phyloP scores from a whole-genome alignment of 2,113 vertebrate genomes.

The Steatornis caripensis region DNA sequence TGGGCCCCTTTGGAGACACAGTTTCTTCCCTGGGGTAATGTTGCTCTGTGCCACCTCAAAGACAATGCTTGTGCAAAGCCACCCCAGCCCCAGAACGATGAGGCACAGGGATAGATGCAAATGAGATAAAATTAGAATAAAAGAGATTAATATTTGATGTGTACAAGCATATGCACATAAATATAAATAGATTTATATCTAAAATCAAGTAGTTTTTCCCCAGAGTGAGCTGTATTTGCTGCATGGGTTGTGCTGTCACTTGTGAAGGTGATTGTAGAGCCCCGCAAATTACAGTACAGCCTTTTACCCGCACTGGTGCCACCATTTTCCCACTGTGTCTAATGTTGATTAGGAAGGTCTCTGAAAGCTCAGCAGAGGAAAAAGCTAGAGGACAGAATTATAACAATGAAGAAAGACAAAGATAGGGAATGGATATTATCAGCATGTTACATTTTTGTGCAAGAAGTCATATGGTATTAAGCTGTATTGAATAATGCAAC shows the following conservation, averaged over 20 bases:
- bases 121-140: constrained; percentile 40
- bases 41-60: not conserved
- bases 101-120: constrained; percentile 1
- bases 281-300: constrained; percentile 9
- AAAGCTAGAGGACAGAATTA: constrained; percentile 11
- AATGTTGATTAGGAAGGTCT: constrained; percentile 44
- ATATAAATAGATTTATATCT: constrained; percentile 59
- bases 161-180: constrained; percentile 50
- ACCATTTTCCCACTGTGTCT: not conserved
- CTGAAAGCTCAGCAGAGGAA: constrained; percentile 54
- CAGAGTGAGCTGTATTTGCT: constrained; percentile 41
- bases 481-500: not conserved
- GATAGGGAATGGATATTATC: not conserved
- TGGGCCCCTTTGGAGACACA: not conserved
- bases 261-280: constrained; percentile 26
- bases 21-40: not conserved
- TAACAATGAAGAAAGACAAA: constrained; percentile 29
- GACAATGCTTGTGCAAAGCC: not conserved
- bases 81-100: not conserved
- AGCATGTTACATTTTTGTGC: not conserved
- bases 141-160: constrained; percentile 56
- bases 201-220: constrained; percentile 60
- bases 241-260: constrained; percentile 33
- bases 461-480: not conserved
- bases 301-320: not conserved